Evolutionary conservation across 2,113 vertebrate species (phyloP).

Genomic region (Zosterops pallidus): DNA sequence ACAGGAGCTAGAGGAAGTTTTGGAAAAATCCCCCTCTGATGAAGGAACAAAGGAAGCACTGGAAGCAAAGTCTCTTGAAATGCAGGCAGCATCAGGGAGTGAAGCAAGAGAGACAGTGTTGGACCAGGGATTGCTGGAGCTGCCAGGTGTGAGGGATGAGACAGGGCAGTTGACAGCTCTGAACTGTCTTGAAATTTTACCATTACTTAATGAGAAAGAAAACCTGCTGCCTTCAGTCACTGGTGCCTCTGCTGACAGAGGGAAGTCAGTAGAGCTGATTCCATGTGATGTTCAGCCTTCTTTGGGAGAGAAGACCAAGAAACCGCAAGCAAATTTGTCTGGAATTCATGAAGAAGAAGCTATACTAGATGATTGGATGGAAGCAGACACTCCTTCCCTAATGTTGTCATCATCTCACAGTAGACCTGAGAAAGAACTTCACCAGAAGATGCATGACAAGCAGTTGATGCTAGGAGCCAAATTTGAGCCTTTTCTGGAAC

Average conservation of each 20-base stretch:
- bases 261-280: background rate
- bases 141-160: background rate
- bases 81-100: background rate
- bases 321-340: background rate
- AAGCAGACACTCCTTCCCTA: background rate
- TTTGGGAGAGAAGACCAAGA: background rate
- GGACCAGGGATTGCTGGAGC: background rate
- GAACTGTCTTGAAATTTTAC: background rate
- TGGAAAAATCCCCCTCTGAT: background rate
- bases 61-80: constrained; percentile 18
- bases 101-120: background rate
- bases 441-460: background rate
- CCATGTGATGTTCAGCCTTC: background rate
- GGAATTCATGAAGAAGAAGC: constrained; percentile 7
- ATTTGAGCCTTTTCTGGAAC: background rate
- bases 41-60: background rate
- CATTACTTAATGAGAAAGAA: background rate
- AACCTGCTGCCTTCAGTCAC: background rate
- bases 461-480: background rate
- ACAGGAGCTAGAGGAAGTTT: background rate
- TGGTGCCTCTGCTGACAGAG: background rate
- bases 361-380: background rate
- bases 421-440: constrained; percentile 10
- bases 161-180: background rate
- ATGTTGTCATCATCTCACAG: background rate